Evolutionary conservation across 2,797 vertebrate species (phyloP), one percentile per base, ranked within the genome.

Genomic region (Crenuchus spilurus): DNA sequence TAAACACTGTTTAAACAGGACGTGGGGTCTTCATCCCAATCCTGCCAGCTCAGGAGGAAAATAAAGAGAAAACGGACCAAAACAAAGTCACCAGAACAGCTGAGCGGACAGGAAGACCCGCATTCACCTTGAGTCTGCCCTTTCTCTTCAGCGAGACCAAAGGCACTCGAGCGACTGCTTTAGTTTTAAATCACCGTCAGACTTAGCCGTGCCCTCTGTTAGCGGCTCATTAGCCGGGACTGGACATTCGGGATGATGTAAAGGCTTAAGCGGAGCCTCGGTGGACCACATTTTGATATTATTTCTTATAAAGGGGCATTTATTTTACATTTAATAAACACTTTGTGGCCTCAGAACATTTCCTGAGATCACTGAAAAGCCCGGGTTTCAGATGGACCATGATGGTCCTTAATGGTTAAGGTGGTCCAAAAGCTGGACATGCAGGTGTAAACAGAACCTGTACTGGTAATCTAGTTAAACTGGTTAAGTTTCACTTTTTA

Each of bases 1-100:
- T 84, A 86, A 82, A 87, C 80, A 86, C 79, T 77, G 82, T 85
- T 83, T 81, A 52, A 81, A 85, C 64, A 85, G 33, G 82, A 65
- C 64, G n/a, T 67, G 67, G 76, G 70, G 79, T 74, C 80, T 74
- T 78, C 79, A 61, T 55, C 62, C 18, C n/a, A 80, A 67, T 69
- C 51, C 73, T 81, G 79, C 76, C 76, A 74, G 74, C 70, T 79
- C 76, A 79, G 78, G 81, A 54, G 33, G 62, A 65, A 77, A 75
- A 65, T 26, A 14, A 57, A 24, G 20, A 39, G 54, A 67, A 72
- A 78, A 80, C 6, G 44, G 68, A 62, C 24, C 72, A 80, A 74
- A 64, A 66, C 65, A 82, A 82, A 80, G 80, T 80, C 72, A 75
- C 77, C 80, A 79, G 80, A 87, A 87, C 54, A 70, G 54, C 65